phyloP scores from a whole-genome alignment of 23 tunicate species.

The Styela plicata region DNA sequence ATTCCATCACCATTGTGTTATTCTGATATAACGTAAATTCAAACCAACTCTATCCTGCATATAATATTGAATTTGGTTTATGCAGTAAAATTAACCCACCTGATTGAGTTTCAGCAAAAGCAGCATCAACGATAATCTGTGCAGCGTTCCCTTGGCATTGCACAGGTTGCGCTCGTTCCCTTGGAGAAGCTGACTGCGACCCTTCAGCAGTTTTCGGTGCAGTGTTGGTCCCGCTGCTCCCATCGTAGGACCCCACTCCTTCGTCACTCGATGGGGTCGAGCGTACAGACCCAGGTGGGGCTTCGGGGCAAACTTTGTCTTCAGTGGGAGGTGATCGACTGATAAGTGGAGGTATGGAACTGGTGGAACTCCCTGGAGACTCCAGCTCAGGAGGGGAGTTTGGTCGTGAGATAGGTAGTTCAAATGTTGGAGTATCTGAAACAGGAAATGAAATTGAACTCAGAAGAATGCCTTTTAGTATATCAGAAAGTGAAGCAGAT shows the following conservation, averaged over 20 bases:
- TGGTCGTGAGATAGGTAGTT: conserved; percentile 10
- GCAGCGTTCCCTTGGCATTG: no score
- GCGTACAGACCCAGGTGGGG: conserved; percentile 15
- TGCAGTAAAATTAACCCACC: no score
- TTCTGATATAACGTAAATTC: no score
- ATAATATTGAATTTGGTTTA: no score
- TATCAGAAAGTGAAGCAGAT: no score
- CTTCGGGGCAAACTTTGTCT: conserved; percentile 4
- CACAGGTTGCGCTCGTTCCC: neutral
- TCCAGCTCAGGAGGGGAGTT: neutral
- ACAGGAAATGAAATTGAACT: no score
- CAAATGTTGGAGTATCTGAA: conserved; percentile 19
- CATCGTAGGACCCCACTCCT: conserved; percentile 61
- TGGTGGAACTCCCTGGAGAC: conserved; percentile 5
- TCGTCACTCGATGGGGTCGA: conserved; percentile 64
- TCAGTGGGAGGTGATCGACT: neutral
- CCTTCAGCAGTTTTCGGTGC: conserved; percentile 27
- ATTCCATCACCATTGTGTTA: no score
- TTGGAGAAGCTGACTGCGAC: conserved; percentile 3
- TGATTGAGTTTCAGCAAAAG: no score
- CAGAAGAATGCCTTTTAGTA: no score
- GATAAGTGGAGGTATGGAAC: conserved; percentile 21
- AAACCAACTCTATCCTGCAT: no score
- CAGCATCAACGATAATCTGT: no score
- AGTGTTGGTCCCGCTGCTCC: conserved; percentile 31